Conservation (phyloP, 2,113 vertebrate species). For the Ceyx melanurus region DNA sequence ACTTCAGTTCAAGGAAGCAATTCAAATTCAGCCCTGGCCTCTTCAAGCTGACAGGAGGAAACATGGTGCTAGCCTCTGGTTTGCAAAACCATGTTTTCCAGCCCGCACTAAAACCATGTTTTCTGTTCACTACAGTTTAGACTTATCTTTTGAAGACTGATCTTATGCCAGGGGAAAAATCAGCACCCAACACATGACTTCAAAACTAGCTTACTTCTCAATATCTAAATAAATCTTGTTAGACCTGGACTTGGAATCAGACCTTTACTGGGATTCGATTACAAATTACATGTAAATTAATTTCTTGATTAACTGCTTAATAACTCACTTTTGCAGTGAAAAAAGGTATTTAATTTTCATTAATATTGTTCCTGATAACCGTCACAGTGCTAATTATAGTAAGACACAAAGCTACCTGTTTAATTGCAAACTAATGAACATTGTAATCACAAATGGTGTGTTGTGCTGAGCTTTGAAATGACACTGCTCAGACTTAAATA, state of each 20-base stretch:
- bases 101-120: background rate
- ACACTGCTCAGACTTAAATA: background rate
- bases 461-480: background rate
- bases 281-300: background rate
- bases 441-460: accelerated
- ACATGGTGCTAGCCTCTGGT: accelerated
- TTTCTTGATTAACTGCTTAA: background rate
- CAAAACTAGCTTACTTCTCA: background rate
- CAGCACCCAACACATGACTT: background rate
- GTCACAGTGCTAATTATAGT: background rate
- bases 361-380: background rate
- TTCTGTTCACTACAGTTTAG: background rate
- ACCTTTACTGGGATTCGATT: background rate
- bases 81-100: background rate
- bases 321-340: background rate
- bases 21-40: background rate
- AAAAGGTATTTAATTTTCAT: background rate
- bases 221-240: background rate
- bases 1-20: background rate
- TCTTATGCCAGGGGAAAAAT: background rate
- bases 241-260: background rate
- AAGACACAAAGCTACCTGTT: background rate
- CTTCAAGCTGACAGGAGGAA: background rate
- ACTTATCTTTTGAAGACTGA: background rate
- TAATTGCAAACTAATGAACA: background rate